Base-by-base conservation (phyloP, 1,140 invertebrate species). In the Bradysia coprophila region DNA sequence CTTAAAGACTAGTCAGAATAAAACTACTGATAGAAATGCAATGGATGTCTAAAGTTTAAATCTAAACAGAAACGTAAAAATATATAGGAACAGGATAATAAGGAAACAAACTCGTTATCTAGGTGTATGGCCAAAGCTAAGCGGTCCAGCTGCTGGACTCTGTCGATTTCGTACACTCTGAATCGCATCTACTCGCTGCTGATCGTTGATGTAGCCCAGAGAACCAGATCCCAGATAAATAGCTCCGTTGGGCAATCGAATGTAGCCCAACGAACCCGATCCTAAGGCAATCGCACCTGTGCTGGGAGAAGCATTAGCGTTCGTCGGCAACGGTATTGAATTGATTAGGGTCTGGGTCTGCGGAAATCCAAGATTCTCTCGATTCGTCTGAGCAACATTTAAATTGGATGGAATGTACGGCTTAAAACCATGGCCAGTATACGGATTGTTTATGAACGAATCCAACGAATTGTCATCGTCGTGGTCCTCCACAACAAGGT, bases 141-240 rank as follows among this genome's bases (percentile, higher is more conserved):
- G 2, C 32, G 42, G 36, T 8, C 42, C 24, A 20, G 33, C 21
- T 38, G 36, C 13, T 21, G 34, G 23, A 39, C 19, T 34, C 13
- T 43, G 15, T 31, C 28, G 42, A 32, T 32, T 59, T 33, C 55
- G 53, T 2, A 54, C 56, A 34, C 57, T 51, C 36, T 48, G 24
- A 0, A 57, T 45, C 2, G 49, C 51, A 5, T 53, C 49, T 5
- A 48, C 42, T 4, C 49, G 48, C 39, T 58, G 54, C 41, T 56
- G 51, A 10, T 48, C 51, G 38, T 52, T 59, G 13, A 60, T 55
- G 33, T 58, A 60, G 38, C 56, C 57, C 32, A 60, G 23, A 0
- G 57, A 60, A 1, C 58, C 58, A 1, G 57, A 60, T 5, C 58
- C 58, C 22, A 60, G 22, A 24, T 58, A 55, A 0, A 60, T 51